These are phyloP conservation scores for Poicephalus meyeri DNA, from an alignment of 2,113 vertebrate genomes.

Conservation along the genomic window DNA sequence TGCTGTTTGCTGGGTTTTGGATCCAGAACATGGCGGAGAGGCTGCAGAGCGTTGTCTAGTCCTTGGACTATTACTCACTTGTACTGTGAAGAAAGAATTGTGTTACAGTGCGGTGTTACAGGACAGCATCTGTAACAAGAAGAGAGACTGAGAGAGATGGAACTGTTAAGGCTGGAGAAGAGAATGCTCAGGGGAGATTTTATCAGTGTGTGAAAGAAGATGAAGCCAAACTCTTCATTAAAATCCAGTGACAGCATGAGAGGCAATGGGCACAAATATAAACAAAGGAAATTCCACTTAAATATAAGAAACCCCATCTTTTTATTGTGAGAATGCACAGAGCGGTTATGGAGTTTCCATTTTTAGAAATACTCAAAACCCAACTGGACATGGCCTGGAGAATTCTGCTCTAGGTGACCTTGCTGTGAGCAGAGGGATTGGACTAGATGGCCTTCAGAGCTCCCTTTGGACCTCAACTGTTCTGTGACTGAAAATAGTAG, in stretches of 20 bases:
- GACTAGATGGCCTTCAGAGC: not conserved
- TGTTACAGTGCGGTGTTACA: not conserved
- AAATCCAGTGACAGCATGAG: not conserved
- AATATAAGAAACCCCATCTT: not conserved
- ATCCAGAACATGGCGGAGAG: not conserved
- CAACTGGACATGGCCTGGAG: not conserved
- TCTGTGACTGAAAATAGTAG: not conserved
- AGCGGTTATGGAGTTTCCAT: not conserved
- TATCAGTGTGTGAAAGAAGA: not conserved
- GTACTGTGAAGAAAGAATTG: not conserved
- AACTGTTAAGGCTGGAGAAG: not conserved
- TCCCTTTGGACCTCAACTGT: not conserved
- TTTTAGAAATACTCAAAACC: not conserved
- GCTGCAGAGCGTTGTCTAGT: not conserved
- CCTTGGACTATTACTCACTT: not conserved
- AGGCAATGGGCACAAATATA: not conserved
- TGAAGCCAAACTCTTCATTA: not conserved
- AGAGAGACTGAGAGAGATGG: not conserved
- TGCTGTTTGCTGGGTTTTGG: not conserved
- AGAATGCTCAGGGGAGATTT: not conserved
- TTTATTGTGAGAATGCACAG: not conserved
- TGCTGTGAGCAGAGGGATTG: not conserved
- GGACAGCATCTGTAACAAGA: not conserved
- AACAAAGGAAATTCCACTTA: not conserved
- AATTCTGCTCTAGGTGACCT: not conserved